Evolutionary conservation across 2,797 vertebrate species (phyloP), one percentile per base, ranked within the genome.

Genomic region (Anguilla obscura): DNA sequence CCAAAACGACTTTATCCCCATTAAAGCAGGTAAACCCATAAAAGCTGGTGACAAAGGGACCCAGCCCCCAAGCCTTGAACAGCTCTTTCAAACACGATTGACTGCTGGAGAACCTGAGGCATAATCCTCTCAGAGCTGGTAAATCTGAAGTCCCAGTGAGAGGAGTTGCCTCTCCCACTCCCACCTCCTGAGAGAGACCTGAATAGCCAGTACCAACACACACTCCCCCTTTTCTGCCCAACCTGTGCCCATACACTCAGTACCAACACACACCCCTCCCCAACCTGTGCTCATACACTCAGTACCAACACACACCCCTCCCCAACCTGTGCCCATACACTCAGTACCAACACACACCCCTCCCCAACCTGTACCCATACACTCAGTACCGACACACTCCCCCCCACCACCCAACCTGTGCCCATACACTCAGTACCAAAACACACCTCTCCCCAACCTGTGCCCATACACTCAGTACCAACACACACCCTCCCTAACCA

Each of bases 21-120:
- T 95, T 94, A 93, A 92, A 92, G 90, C 95, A 94, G 91, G 91
- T 94, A 94, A 96, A 94, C 91, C 93, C 94, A 91, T 86, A 95
- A 95, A 92, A 90, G 91, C 89, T 83, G 79, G 30, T 88, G 89
- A 92, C 87, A 91, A 93, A 92, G 92, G 84, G 89, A 90, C 90
- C 92, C 1, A 74, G 87, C 93, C 94, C 92, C 94, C 95, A 95
- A 91, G 89, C 90, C 93, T 88, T 82, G 92, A 88, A 82, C 48
- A 91, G 92, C 85, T 89, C 92, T 95, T 95, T 95, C 92, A 96
- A 88, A 87, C 89, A 93, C 88, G 94, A 92, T 94, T 95, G 89
- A 93, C 87, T 91, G 90, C 88, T 93, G 91, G 90, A 90, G 92
- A 88, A 92, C 88, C 89, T 87, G 85, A 92, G 86, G 89, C 89